Conservation (phyloP, 2,797 vertebrate genomes). For the Artibeus jamaicensis region DNA sequence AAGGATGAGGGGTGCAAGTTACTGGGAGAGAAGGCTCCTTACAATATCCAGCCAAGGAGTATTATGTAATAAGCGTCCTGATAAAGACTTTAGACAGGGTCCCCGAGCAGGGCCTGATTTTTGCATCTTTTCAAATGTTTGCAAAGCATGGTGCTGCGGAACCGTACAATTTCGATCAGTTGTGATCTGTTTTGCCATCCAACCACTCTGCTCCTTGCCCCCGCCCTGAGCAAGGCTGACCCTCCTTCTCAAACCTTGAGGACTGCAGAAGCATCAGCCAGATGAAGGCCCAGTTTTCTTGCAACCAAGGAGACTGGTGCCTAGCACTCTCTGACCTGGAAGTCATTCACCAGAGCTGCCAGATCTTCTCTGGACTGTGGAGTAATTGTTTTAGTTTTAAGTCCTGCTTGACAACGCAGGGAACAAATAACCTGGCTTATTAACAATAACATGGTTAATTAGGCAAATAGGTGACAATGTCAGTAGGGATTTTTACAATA, state of each 20-base stretch:
- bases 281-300: neutral
- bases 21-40: neutral
- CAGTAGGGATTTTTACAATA: constrained; percentile 31
- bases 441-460: constrained; percentile 36
- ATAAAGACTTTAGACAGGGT: neutral
- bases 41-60: neutral
- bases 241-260: neutral
- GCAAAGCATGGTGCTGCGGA: neutral
- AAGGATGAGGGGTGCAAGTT: neutral
- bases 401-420: neutral
- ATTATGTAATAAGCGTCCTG: neutral
- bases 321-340: neutral
- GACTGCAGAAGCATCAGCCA: neutral
- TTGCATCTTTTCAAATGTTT: neutral
- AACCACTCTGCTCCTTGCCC: neutral
- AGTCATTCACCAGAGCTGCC: neutral
- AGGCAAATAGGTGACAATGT: neutral
- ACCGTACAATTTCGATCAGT: neutral
- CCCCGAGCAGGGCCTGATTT: neutral
- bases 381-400: constrained; percentile 46
- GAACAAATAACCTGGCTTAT: constrained; percentile 48
- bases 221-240: neutral
- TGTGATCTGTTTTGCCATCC: neutral
- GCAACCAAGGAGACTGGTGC: neutral
- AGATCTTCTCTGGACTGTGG: neutral